These are phyloP conservation scores for Drosophila nr. perissopoda DNA, from an alignment of 2,888 invertebrate species.

Conservation along the genomic window DNA sequence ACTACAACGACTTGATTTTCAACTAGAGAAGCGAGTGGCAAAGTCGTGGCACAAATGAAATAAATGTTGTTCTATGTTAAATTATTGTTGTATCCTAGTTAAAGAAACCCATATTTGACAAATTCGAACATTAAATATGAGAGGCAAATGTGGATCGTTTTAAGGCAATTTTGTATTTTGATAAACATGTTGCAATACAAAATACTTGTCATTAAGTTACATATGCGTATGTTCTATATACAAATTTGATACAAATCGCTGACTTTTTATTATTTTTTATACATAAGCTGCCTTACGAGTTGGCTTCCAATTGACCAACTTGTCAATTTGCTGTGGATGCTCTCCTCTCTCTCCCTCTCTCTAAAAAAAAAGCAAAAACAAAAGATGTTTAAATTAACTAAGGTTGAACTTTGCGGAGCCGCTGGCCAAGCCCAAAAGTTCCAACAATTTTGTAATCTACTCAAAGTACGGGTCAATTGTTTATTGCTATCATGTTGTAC, in stretches of 20 bases:
- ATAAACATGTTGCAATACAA: constrained; percentile 51
- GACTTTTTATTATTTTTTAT: constrained; percentile 16
- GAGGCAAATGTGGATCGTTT: constrained; percentile 24
- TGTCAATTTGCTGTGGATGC: background rate
- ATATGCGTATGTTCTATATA: constrained; percentile 51
- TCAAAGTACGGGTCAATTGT: constrained; percentile 34
- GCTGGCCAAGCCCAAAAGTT: constrained; percentile 5
- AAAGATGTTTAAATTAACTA: constrained; percentile 13
- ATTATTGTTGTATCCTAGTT: constrained; percentile 25
- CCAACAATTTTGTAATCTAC: constrained; percentile 28
- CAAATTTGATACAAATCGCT: constrained; percentile 55
- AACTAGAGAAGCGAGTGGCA: constrained; percentile 87
- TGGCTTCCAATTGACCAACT: constrained; percentile 9
- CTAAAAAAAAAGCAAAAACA: background rate
- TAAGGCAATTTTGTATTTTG: constrained; percentile 61
- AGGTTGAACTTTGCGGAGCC: constrained; percentile 1
- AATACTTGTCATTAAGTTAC: constrained; percentile 53
- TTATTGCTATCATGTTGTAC: constrained; percentile 48
- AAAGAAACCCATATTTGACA: constrained; percentile 8
- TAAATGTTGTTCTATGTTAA: constrained; percentile 25
- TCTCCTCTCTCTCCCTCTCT: background rate
- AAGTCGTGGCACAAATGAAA: background rate
- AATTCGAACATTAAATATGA: constrained; percentile 5
- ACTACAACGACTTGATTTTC: constrained; percentile 98
- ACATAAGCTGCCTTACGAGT: constrained; percentile 19